Conservation (phyloP, 2,888 invertebrate species). For the Stegophylla sp. region DNA sequence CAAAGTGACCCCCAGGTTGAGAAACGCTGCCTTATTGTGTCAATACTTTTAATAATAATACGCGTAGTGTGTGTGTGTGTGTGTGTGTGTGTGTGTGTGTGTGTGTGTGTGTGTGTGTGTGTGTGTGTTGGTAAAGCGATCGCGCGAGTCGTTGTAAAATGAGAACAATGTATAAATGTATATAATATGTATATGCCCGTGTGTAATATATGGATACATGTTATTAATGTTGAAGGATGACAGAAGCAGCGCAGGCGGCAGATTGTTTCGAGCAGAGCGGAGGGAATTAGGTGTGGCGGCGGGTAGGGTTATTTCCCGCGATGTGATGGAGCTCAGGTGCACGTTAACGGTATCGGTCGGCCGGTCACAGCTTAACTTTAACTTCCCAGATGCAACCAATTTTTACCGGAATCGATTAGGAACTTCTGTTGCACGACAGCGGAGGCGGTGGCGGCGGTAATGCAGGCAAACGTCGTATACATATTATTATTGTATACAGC, state of each 20-base stretch:
- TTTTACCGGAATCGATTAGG: slow-evolving; percentile 59
- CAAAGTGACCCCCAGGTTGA: no score
- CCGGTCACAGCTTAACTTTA: slow-evolving; percentile 57
- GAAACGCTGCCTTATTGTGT: no score
- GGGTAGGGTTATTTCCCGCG: slow-evolving; percentile 32
- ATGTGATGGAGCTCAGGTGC: slow-evolving; percentile 52
- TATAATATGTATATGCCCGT: background rate
- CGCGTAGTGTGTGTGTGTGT: no score
- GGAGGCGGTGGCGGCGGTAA: background rate
- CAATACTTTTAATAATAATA: no score
- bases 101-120: no score
- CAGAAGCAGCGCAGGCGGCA: slow-evolving; percentile 16
- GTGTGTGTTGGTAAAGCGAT: no score
- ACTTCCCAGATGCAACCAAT: slow-evolving; percentile 58
- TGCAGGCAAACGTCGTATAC: background rate
- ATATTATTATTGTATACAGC: background rate
- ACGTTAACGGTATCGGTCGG: slow-evolving; percentile 57
- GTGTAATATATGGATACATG: background rate
- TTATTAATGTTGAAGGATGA: slow-evolving; percentile 52
- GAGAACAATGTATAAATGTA: background rate
- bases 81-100: no score
- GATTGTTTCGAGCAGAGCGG: background rate
- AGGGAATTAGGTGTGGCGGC: background rate
- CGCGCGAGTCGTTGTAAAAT: background rate
- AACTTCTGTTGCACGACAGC: slow-evolving; percentile 37